These are phyloP conservation scores for Andrena camellia DNA, from an alignment of 2,888 invertebrate genomes.

Conservation along the genomic window DNA sequence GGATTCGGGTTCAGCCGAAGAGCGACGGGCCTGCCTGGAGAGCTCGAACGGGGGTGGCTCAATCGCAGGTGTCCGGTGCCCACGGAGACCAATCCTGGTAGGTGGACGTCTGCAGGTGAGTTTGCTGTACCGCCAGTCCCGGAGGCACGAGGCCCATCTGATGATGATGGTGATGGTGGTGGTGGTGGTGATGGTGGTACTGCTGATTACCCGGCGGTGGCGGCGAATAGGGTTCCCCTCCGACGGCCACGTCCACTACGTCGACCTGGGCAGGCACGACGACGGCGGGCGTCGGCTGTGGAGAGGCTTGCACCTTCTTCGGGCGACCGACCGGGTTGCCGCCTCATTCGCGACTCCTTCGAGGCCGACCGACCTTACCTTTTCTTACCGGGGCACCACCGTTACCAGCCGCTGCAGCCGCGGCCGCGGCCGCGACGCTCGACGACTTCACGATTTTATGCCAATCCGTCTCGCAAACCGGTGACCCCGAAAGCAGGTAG, in stretches of 20 bases:
- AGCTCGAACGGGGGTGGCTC: constrained; percentile 47
- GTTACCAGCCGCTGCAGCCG: constrained; percentile 89
- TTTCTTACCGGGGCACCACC: constrained; percentile 90
- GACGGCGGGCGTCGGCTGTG: constrained; percentile 76
- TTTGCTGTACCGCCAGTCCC: constrained; percentile 72
- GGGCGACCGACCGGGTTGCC: constrained; percentile 85
- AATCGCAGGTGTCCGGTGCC: constrained; percentile 82
- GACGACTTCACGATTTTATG: constrained; percentile 93
- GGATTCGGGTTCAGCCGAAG: background rate
- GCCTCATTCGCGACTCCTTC: constrained; percentile 95
- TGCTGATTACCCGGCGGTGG: constrained; percentile 85
- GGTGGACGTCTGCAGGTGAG: constrained; percentile 68
- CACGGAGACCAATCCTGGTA: constrained; percentile 81
- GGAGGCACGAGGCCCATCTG: constrained; percentile 78
- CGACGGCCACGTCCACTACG: constrained; percentile 73
- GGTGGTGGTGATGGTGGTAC: constrained; percentile 79
- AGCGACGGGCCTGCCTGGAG: constrained; percentile 4
- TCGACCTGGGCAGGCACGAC: constrained; percentile 75
- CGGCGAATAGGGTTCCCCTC: constrained; percentile 83
- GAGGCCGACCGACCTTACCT: constrained; percentile 95
- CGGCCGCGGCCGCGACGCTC: constrained; percentile 87
- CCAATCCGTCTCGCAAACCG: constrained; percentile 98
- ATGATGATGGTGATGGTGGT: constrained; percentile 79
- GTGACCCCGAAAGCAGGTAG: constrained; percentile 95
- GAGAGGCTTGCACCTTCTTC: constrained; percentile 83